phyloP scores from a whole-genome alignment of 2,113 vertebrate species.

The Tachycineta bicolor region DNA sequence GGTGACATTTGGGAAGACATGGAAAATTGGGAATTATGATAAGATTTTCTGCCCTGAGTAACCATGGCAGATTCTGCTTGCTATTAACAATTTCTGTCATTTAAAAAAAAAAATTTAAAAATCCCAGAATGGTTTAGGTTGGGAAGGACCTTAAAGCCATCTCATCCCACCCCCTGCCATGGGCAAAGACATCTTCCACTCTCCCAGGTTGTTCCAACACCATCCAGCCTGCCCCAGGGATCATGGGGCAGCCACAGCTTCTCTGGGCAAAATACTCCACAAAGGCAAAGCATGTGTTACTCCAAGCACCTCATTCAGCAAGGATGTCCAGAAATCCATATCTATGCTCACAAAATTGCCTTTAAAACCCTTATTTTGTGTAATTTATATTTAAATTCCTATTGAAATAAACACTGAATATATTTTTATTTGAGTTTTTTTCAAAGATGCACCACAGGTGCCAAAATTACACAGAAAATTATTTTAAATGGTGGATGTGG shows the following conservation, averaged over 20 bases:
- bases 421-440: neutral
- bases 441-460: neutral
- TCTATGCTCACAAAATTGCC: neutral
- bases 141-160: neutral
- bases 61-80: neutral
- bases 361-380: neutral
- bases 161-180: neutral
- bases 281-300: neutral
- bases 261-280: neutral
- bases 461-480: neutral
- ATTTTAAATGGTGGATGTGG: neutral
- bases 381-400: neutral
- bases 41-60: neutral
- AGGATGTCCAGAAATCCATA: neutral
- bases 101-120: too few relatives aligned
- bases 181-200: neutral
- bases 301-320: neutral
- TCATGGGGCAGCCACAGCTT: neutral
- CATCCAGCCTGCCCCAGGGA: rapidly evolving
- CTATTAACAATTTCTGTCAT: neutral
- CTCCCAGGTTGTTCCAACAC: neutral
- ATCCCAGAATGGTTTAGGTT: neutral
- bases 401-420: neutral
- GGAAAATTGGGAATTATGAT: neutral
- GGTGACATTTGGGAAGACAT: neutral